These are phyloP conservation scores for Ploceus nigricollis DNA, from an alignment of 2,113 vertebrate species.

Conservation along the genomic window DNA sequence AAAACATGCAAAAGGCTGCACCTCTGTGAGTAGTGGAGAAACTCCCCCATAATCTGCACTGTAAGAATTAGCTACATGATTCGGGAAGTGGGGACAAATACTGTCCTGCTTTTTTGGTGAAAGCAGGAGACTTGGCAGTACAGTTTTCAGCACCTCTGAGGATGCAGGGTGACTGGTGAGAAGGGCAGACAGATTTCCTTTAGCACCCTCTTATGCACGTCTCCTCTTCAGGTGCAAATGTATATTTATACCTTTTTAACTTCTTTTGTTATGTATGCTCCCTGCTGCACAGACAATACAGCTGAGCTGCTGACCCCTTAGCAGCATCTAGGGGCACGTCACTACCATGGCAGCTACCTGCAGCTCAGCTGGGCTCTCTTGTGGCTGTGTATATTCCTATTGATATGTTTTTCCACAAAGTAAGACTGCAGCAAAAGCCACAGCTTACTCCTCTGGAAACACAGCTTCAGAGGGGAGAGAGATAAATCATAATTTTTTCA, in stretches of 20 bases:
- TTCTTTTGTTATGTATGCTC: not conserved
- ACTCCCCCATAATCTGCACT: not conserved
- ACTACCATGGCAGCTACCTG: accelerated
- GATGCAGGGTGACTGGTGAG: not conserved
- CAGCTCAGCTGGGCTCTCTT: not conserved
- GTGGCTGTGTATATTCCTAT: not conserved
- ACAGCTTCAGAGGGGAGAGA: not conserved
- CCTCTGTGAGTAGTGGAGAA: not conserved
- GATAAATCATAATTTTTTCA: not conserved
- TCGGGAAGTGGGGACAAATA: not conserved
- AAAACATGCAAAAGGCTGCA: not conserved
- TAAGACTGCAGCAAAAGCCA: not conserved
- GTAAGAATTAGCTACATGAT: not conserved
- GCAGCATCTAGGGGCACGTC: accelerated
- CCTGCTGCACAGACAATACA: not conserved
- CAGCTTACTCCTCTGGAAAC: not conserved
- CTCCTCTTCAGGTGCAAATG: not conserved
- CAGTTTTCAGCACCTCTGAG: not conserved
- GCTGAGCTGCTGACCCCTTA: not conserved
- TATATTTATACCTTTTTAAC: not conserved
- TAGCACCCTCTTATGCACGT: not conserved
- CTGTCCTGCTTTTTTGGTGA: not conserved
- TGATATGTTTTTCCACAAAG: not conserved
- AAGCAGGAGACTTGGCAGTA: accelerated
- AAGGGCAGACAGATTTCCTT: not conserved